Base-by-base conservation (phyloP, 1,140 invertebrate species). In the Apis florea region DNA sequence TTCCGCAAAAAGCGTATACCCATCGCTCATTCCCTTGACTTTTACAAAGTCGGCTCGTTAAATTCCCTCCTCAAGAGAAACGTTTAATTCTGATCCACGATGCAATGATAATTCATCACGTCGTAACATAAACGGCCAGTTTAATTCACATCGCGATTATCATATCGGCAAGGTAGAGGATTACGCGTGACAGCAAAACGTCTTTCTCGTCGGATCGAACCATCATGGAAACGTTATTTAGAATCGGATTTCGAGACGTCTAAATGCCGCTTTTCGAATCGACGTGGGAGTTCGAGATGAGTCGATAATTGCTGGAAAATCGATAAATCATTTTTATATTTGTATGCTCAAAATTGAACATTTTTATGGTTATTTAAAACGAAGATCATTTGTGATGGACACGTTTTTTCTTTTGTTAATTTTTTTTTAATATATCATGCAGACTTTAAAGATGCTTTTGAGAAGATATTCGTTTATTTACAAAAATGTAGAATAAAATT, bases 181-280 rank as follows among this genome's bases (percentile, higher is more conserved):
- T 80, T 80, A 80, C 79, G 26, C 68, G 5, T 26, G 53, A 17
- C 61, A 67, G 78, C 51, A 26, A 47, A 80, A 73, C 17, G 59
- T 66, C 51, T 74, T 61, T 72, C 31, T 73, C n/a, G 59, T 40
- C 31, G 31, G 59, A 79, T 72, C 61, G 70, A 54, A 53, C 69
- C 40, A 17, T 54, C 15, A 13, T 40, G 40, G 24, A 67, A 75
- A 49, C 53, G 71, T 13, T 67, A 40, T 66, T 80, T 63, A 54
- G 78, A 66, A 49, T 80, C 21, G 53, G 24, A 67, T 80, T 80
- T 80, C 79, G 63, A 80, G 53, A 74, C 72, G 53, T 49, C 40
- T 17, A 21, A 59, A 24, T 49, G 51, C 2, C 19, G 24, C 13
- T 49, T 63, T 66, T 74, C 63, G 40, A 75, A 79, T 8, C 40